These are phyloP conservation scores for Allolobophora icterica DNA, from an alignment of 2,888 invertebrate species.

Conservation along the genomic window DNA sequence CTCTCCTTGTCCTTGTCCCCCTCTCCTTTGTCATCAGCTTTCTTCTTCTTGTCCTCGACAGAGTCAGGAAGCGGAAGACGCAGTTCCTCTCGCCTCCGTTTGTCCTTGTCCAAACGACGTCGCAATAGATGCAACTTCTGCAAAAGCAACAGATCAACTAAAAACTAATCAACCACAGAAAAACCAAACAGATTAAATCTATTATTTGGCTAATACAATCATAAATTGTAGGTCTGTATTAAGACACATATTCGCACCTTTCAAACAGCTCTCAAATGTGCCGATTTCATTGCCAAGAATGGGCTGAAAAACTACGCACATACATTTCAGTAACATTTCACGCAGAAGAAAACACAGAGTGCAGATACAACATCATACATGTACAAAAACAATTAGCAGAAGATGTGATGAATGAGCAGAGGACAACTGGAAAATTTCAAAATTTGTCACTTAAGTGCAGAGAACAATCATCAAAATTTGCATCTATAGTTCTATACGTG, in stretches of 20 bases:
- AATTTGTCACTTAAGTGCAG: no score
- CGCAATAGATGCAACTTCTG: slow-evolving; percentile 14
- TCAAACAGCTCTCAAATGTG: no score
- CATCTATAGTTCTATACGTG: no score
- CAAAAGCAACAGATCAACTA: slow-evolving; percentile 18
- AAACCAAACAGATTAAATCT: neutral
- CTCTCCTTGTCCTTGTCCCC: neutral
- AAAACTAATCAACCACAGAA: neutral
- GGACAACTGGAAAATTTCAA: neutral
- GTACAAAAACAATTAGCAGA: neutral
- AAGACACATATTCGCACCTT: no score
- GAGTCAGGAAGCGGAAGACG: slow-evolving; percentile 20
- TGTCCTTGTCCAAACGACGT: slow-evolving; percentile 11
- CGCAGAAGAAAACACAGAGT: neutral
- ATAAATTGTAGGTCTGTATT: neutral
- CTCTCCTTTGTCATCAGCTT: neutral
- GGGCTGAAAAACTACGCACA: no score
- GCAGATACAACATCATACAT: neutral
- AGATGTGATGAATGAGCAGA: neutral
- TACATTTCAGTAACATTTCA: no score
- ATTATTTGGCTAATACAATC: neutral
- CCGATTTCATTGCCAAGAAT: no score
- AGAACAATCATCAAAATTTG: no score
- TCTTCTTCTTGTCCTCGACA: slow-evolving; percentile 3
- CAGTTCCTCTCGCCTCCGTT: slow-evolving; percentile 3